A percentile compares a stretch with the other conserved stretches of the same genome.
These are phyloP conservation scores for Australoheros facetus DNA, from an alignment of 2,797 vertebrate species.

Conservation along the genomic window DNA sequence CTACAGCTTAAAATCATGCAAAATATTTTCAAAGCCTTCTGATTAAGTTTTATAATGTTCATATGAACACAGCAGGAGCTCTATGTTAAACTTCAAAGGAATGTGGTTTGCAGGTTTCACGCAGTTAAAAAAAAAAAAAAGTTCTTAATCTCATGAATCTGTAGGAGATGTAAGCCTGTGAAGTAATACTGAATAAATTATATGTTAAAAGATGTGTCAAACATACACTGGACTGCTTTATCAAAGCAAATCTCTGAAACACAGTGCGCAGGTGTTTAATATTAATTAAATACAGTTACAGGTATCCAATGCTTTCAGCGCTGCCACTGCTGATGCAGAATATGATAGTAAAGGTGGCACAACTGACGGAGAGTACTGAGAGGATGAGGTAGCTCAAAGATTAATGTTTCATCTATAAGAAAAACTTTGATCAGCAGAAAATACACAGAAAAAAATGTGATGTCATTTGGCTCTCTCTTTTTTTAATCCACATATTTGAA, in stretches of 20 bases:
- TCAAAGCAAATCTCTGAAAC: background rate
- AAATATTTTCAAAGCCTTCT: background rate
- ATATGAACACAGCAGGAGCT: background rate
- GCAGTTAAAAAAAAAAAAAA: background rate
- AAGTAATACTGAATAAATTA: background rate
- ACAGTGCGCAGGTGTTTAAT: background rate
- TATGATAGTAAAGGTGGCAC: background rate
- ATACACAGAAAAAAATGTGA: no score
- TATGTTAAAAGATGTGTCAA: background rate
- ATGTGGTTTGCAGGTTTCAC: background rate
- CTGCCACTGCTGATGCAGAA: background rate
- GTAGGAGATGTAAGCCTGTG: background rate
- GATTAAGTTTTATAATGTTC: background rate
- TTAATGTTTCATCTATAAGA: background rate
- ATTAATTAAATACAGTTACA: background rate
- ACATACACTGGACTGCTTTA: background rate
- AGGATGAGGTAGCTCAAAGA: background rate
- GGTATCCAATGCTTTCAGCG: background rate
- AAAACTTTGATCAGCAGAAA: background rate
- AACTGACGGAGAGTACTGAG: background rate
- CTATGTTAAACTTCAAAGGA: background rate
- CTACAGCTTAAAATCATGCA: no score
- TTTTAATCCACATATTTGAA: background rate
- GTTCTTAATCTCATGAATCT: background rate
- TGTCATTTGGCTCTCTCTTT: no score